Conservation (phyloP, 2,888 invertebrate genomes). For the Pantelozetes paolii region DNA sequence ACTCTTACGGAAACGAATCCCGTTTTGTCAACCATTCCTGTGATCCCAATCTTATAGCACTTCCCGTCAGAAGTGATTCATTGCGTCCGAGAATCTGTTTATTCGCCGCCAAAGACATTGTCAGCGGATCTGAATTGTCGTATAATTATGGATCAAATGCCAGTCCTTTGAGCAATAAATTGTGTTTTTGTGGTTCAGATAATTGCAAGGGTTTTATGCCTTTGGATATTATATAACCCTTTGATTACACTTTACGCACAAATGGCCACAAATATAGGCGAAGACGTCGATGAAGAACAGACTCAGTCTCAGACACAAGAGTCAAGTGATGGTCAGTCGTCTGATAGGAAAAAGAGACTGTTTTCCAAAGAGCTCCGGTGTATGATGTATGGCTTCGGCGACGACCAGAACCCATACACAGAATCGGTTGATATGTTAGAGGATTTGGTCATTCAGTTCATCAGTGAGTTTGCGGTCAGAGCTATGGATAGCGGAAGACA, state of each 20-base stretch:
- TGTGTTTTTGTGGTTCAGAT: constrained; percentile 6
- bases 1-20: neutral
- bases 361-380: constrained; percentile 88
- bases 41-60: constrained; percentile 16
- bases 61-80: constrained; percentile 30
- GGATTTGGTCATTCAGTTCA: constrained; percentile 94
- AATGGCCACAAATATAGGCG: neutral
- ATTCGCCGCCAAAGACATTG: constrained; percentile 17
- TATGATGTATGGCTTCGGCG: constrained; percentile 99
- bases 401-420: constrained; percentile 97
- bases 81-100: constrained; percentile 22
- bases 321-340: constrained; percentile 33
- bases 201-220: constrained; percentile 24
- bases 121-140: neutral
- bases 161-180: constrained; percentile 8
- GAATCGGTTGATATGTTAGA: constrained; percentile 97
- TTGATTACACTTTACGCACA: neutral
- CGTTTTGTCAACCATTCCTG: constrained; percentile 15
- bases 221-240: neutral
- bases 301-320: constrained; percentile 14
- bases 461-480: constrained; percentile 77
- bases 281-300: constrained; percentile 8
- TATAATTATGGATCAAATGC: constrained; percentile 29
- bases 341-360: constrained; percentile 61
- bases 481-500: constrained; percentile 95